Percentiles rank a stretch among this genome's conserved stretches.
Conservation (phyloP, 2,888 invertebrate genomes). For the Zeuzera pyrina region DNA sequence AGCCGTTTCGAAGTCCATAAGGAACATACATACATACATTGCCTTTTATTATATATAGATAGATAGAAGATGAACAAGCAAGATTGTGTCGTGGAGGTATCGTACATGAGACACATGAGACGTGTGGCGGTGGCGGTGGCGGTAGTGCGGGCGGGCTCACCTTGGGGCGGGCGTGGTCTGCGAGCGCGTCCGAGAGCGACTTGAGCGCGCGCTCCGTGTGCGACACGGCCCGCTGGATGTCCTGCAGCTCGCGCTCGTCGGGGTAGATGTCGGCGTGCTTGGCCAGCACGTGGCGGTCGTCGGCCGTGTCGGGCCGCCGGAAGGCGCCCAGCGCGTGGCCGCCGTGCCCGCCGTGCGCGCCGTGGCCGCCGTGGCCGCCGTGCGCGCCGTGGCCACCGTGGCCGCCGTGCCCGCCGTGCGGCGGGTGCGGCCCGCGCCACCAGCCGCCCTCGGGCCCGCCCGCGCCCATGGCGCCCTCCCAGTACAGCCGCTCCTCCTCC, state of each 20-base stretch:
- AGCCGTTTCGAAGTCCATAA: too few relatives aligned
- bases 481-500: constrained; percentile 88
- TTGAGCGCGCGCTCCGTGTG: constrained; percentile 96
- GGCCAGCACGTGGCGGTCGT: constrained; percentile 95
- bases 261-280: constrained; percentile 97
- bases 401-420: constrained; percentile 22
- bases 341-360: constrained; percentile 21
- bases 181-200: constrained; percentile 91
- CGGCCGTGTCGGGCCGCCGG: constrained; percentile 91
- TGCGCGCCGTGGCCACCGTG: constrained; percentile 21
- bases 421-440: constrained; percentile 21
- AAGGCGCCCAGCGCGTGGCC: constrained; percentile 71
- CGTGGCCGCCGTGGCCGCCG: constrained; percentile 26
- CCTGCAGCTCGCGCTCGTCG: constrained; percentile 88
- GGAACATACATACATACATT: too few relatives aligned
- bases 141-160: too few relatives aligned
- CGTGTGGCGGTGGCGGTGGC: too few relatives aligned
- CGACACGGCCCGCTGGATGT: constrained; percentile 93
- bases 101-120: too few relatives aligned
- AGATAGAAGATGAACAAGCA: too few relatives aligned
- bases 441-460: constrained; percentile 76
- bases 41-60: too few relatives aligned
- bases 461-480: too few relatives aligned
- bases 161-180: constrained; percentile 68
- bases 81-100: too few relatives aligned